Conservation (phyloP, 2,888 invertebrate genomes). For the Orthosia gracilis region DNA sequence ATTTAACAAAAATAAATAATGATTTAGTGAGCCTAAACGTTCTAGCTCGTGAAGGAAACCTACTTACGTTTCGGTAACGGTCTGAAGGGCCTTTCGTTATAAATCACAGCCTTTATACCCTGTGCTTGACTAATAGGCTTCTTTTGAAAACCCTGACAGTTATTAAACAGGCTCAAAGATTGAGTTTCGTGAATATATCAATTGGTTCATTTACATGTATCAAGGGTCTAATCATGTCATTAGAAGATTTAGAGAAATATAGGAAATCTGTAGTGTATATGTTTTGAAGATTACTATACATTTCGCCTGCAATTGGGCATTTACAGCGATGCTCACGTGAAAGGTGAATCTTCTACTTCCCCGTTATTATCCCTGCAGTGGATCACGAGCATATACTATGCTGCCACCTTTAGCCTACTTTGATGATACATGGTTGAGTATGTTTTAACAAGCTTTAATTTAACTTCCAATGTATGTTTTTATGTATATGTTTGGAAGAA, state of each 20-base stretch:
- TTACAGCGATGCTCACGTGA: no score
- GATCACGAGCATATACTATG: no score
- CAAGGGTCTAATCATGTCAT: background rate
- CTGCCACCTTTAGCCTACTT: no score
- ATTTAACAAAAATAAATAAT: slow-evolving; percentile 18
- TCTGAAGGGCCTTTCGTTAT: slow-evolving; percentile 25
- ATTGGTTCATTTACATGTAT: slow-evolving; percentile 8
- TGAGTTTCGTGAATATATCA: slow-evolving; percentile 25
- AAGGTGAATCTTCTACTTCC: no score
- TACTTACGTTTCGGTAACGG: slow-evolving; percentile 13
- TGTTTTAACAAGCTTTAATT: no score
- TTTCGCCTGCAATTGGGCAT: no score
- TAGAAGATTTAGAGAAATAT: background rate
- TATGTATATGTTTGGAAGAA: no score
- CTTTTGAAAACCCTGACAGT: slow-evolving; percentile 40
- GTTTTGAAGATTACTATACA: no score
- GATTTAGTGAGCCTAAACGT: slow-evolving; percentile 24
- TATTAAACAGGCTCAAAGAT: slow-evolving; percentile 51
- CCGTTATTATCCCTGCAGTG: no score
- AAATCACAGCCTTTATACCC: slow-evolving; percentile 35
- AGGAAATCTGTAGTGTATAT: no score
- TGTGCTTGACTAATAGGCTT: slow-evolving; percentile 40
- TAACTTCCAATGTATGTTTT: no score
- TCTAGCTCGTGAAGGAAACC: slow-evolving; percentile 14
- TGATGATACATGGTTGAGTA: no score